Conservation (phyloP, 1,140 invertebrate species). For the Caerostris darwini region DNA sequence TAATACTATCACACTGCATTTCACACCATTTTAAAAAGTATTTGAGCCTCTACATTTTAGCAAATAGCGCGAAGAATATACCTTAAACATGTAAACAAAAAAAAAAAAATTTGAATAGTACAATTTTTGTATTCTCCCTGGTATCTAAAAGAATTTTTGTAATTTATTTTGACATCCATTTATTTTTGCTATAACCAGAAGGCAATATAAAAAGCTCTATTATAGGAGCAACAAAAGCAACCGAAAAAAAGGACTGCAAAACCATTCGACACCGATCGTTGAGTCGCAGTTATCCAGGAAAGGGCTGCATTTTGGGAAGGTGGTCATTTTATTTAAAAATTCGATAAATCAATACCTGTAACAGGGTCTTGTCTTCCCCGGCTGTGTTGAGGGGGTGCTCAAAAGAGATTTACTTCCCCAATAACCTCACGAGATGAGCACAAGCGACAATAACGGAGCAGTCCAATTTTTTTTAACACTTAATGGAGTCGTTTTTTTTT, state of each 20-base stretch:
- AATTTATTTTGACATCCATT: neutral
- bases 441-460: conserved; percentile 37
- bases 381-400: conserved; percentile 12
- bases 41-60: neutral
- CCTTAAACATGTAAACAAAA: no score
- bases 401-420: conserved; percentile 12
- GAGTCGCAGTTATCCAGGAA: conserved; percentile 37
- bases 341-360: conserved; percentile 63
- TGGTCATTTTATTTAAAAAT: conserved; percentile 67
- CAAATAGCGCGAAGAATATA: neutral
- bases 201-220: conserved; percentile 14
- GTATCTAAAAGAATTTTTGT: neutral
- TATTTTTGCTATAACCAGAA: conserved; percentile 13
- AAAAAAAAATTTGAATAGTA: neutral
- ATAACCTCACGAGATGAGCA: conserved; percentile 31
- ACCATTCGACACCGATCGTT: conserved; percentile 57
- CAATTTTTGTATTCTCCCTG: conserved; percentile 10
- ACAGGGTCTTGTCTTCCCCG: conserved; percentile 41
- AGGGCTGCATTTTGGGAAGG: conserved; percentile 8
- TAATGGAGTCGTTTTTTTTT: conserved; percentile 46
- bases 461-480: conserved; percentile 55
- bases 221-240: neutral
- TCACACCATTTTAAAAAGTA: no score
- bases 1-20: no score
- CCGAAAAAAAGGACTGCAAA: neutral